Percentiles rank a stretch among this genome's conserved stretches.
phyloP scores from a whole-genome alignment of 2,113 vertebrate species.

The Brachypteracias leptosomus region DNA sequence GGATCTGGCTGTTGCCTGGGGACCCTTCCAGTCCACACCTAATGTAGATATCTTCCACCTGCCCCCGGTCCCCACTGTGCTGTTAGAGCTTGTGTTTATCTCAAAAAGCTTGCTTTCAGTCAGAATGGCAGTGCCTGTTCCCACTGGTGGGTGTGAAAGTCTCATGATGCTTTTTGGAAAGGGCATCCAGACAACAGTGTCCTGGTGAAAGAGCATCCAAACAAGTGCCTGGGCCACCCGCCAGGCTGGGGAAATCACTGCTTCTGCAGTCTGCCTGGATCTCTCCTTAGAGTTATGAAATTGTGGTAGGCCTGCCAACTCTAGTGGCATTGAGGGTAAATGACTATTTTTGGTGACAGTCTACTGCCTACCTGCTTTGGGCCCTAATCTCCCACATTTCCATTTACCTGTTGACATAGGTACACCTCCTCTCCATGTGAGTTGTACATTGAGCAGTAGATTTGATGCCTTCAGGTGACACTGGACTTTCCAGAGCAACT shows the following conservation, averaged over 20 bases:
- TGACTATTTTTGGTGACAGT: neutral
- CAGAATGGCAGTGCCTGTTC: neutral
- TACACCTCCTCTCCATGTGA: neutral
- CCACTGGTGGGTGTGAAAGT: neutral
- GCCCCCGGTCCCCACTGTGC: neutral
- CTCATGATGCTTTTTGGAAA: neutral
- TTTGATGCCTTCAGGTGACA: neutral
- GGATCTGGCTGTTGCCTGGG: neutral
- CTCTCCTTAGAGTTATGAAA: neutral
- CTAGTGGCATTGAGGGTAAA: neutral
- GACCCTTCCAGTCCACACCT: neutral
- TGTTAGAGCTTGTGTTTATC: neutral
- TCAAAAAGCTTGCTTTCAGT: neutral
- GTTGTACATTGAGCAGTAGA: neutral
- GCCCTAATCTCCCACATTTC: neutral
- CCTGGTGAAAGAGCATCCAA: neutral
- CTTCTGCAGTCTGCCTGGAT: neutral
- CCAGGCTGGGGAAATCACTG: neutral
- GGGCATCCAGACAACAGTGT: neutral
- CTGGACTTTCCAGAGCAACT: neutral
- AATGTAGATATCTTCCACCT: neutral
- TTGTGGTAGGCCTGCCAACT: neutral
- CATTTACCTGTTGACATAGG: rapidly evolving
- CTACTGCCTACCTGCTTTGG: neutral
- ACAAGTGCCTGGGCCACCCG: neutral